Conservation (phyloP, 2,113 vertebrate genomes). For the Trichomycterus rosablanca region DNA sequence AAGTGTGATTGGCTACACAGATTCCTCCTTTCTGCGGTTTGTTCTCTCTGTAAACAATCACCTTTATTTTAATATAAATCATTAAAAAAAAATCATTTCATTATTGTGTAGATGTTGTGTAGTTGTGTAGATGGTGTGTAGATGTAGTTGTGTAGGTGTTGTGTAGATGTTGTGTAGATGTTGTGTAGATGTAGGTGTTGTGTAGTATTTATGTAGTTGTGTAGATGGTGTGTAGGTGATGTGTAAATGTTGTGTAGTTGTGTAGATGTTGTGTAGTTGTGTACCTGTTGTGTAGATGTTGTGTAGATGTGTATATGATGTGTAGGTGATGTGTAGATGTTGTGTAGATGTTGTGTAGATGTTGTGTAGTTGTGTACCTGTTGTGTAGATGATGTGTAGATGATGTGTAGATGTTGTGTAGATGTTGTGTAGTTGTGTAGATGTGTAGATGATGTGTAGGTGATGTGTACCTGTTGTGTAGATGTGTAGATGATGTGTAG, state of each 20-base stretch:
- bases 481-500: too few relatives aligned
- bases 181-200: too few relatives aligned
- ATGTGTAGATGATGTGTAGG: too few relatives aligned
- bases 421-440: too few relatives aligned
- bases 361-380: slow-evolving; percentile 66
- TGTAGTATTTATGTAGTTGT: not conserved
- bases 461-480: not conserved
- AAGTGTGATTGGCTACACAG: slow-evolving; percentile 96
- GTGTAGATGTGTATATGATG: slow-evolving; percentile 66
- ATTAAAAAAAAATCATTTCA: not conserved
- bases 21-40: slow-evolving; percentile 89
- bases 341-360: not conserved
- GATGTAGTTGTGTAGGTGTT: slow-evolving; percentile 64
- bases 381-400: slow-evolving; percentile 89
- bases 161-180: slow-evolving; percentile 76
- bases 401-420: slow-evolving; percentile 55
- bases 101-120: too few relatives aligned
- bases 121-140: not conserved
- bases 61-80: too few relatives aligned
- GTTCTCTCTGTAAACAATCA: slow-evolving; percentile 91
- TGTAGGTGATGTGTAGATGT: not conserved
- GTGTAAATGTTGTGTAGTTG: not conserved
- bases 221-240: not conserved
- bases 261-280: slow-evolving; percentile 19
- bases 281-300: slow-evolving; percentile 91